These are phyloP conservation scores for Pycnomerus fuliginosus DNA, from an alignment of 2,888 invertebrate genomes.

Conservation along the genomic window DNA sequence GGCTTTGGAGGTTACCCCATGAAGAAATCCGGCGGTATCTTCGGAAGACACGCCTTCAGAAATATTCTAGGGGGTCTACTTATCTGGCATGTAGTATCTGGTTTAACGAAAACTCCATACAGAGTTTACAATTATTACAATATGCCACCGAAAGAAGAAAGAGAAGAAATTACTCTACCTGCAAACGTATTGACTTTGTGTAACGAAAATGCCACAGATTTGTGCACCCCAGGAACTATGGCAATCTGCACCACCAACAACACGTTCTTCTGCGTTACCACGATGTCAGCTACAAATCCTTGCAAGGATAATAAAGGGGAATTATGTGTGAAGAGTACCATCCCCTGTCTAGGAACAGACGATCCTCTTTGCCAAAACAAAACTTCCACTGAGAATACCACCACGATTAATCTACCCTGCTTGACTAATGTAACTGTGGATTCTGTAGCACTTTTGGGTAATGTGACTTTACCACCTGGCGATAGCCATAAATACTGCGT, in stretches of 20 bases:
- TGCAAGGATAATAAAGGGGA: conserved; percentile 37
- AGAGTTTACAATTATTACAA: conserved; percentile 47
- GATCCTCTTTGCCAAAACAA: conserved; percentile 40
- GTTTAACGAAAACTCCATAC: conserved; percentile 38
- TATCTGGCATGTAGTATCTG: conserved; percentile 42
- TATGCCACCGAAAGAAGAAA: conserved; percentile 37
- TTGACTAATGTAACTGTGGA: conserved; percentile 44
- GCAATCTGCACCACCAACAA: conserved; percentile 45
- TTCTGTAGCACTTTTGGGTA: background rate
- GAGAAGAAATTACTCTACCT: conserved; percentile 43
- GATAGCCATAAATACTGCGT: conserved; percentile 41
- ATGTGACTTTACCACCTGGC: conserved; percentile 15
- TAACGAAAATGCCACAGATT: conserved; percentile 41
- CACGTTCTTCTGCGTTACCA: conserved; percentile 45
- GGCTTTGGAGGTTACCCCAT: conserved; percentile 28
- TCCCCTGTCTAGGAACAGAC: conserved; percentile 35
- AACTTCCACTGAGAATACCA: conserved; percentile 27
- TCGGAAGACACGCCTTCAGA: conserved; percentile 40
- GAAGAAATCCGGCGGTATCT: conserved; percentile 37
- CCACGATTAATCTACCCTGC: conserved; percentile 42
- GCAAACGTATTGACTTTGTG: conserved; percentile 43
- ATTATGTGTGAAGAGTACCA: conserved; percentile 40
- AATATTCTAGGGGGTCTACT: conserved; percentile 45
- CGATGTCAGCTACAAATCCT: conserved; percentile 37
- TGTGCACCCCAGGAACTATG: conserved; percentile 43